phyloP scores from a whole-genome alignment of 1,140 invertebrate species.

The Aphelinus atriplicis region DNA sequence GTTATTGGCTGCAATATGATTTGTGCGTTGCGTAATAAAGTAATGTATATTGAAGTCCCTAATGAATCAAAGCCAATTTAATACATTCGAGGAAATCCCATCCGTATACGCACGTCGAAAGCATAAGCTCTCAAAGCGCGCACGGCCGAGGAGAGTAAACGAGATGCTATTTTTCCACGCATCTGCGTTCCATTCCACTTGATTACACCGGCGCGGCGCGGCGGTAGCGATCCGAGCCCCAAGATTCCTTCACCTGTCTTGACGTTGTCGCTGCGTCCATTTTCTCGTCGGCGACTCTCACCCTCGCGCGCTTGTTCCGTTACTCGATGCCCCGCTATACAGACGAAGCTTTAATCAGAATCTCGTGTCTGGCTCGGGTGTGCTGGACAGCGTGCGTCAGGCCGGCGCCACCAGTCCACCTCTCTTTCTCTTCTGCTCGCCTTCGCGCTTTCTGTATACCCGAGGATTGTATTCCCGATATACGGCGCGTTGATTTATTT shows the following conservation, averaged over 20 bases:
- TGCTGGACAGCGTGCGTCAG: conserved; percentile 48
- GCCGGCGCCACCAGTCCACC: conserved; percentile 50
- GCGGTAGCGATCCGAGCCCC: background rate
- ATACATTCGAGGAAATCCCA: no score
- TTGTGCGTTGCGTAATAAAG: no score
- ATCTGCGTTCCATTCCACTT: conserved; percentile 22
- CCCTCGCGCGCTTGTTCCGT: conserved; percentile 18
- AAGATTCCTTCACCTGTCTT: conserved; percentile 29
- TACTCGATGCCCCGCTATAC: conserved; percentile 12
- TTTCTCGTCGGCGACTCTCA: conserved; percentile 15
- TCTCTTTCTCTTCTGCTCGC: background rate
- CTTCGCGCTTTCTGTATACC: background rate
- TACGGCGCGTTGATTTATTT: no score
- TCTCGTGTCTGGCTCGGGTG: conserved; percentile 52
- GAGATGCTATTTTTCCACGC: conserved; percentile 1
- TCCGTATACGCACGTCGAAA: no score
- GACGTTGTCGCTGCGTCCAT: background rate
- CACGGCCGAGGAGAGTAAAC: no score
- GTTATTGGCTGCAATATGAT: no score
- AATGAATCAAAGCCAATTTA: no score
- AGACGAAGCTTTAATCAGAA: conserved; percentile 56
- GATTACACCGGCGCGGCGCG: background rate
- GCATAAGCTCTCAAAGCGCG: no score
- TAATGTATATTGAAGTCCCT: no score
- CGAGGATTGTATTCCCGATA: no score